These are phyloP conservation scores for Andinoacara biseriatus DNA, from an alignment of 2,113 vertebrate species.

Conservation along the genomic window DNA sequence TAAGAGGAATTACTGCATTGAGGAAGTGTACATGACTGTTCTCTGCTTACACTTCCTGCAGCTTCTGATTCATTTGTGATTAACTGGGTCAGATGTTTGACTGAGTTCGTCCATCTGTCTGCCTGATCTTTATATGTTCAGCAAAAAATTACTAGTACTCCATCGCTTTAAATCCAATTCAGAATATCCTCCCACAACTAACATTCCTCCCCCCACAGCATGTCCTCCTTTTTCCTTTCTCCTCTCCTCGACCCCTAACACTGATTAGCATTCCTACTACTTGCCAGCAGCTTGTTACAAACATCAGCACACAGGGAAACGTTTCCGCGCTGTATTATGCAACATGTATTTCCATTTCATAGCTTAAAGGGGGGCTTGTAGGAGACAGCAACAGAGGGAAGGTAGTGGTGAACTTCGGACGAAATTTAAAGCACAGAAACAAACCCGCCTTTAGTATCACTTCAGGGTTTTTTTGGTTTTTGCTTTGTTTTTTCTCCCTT, in stretches of 20 bases:
- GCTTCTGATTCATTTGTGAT: constrained; percentile 26
- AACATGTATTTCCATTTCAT: constrained; percentile 45
- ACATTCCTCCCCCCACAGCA: not conserved
- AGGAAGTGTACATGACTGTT: constrained; percentile 46
- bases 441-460: constrained; percentile 7
- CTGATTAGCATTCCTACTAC: constrained; percentile 27
- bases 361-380: not conserved
- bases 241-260: not conserved
- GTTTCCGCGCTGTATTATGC: constrained; percentile 65
- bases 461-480: not conserved
- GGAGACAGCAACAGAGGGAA: constrained; percentile 20
- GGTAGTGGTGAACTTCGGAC: constrained; percentile 32
- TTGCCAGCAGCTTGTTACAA: constrained; percentile 36
- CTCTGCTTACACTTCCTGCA: constrained; percentile 39
- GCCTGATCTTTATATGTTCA: not conserved
- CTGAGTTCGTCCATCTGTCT: not conserved
- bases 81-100: constrained; percentile 41
- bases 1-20: constrained; percentile 50
- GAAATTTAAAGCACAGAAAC: constrained; percentile 2
- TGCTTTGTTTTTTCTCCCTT: not conserved
- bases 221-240: constrained; percentile 12
- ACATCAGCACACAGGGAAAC: constrained; percentile 11
- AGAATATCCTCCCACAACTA: constrained; percentile 1
- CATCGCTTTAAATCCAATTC: not conserved
- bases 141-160: not conserved